Evolutionary conservation across 1,140 invertebrate species (phyloP).

Genomic region (Calephelis nemesis): DNA sequence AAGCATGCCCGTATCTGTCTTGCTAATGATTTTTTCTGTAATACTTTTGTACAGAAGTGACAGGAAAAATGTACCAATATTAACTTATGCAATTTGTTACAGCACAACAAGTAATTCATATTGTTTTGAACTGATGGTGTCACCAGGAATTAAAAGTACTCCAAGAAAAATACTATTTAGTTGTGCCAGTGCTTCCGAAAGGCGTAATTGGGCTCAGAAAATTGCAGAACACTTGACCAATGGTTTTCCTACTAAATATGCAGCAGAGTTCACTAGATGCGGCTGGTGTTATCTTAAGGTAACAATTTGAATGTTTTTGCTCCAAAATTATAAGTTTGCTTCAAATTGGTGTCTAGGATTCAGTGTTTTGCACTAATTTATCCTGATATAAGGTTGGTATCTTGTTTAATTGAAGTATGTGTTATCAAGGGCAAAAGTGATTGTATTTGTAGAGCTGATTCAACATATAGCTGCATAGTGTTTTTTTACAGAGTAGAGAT

Average conservation of each 20-base stretch:
- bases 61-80: background rate
- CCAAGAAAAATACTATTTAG: slow-evolving; percentile 60
- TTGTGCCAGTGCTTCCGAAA: slow-evolving; percentile 55
- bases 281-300: slow-evolving; percentile 73
- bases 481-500: too few species aligned
- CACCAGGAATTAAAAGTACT: slow-evolving; percentile 36
- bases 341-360: too few species aligned
- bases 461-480: too few species aligned
- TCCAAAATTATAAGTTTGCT: background rate
- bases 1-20: too few species aligned
- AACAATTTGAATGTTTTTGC: slow-evolving; percentile 11
- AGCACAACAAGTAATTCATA: slow-evolving; percentile 60
- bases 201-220: slow-evolving; percentile 65
- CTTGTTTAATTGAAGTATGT: too few species aligned
- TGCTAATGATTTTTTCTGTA: too few species aligned
- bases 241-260: slow-evolving; percentile 56
- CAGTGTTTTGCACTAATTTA: too few species aligned
- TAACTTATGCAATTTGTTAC: slow-evolving; percentile 25
- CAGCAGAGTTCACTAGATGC: slow-evolving; percentile 58
- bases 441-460: too few species aligned
- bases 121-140: slow-evolving; percentile 59
- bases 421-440: too few species aligned
- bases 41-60: too few species aligned
- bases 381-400: too few species aligned
- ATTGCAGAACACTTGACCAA: slow-evolving; percentile 55